Evolutionary conservation across 23 tunicate genomes (phyloP).

Genomic region (Clavelina lepadiformis): DNA sequence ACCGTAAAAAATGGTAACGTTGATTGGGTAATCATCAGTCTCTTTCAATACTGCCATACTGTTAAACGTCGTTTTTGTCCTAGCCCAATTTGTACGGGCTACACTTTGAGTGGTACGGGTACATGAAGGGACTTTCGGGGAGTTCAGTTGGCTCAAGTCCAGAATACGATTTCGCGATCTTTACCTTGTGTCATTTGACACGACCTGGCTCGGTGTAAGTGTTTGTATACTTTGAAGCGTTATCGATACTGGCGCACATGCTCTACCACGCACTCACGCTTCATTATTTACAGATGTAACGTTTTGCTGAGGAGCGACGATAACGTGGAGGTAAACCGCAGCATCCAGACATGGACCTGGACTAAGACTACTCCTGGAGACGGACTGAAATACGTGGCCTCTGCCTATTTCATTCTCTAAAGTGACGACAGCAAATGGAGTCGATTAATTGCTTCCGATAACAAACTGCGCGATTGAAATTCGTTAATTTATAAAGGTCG

Average conservation of each 20-base stretch:
- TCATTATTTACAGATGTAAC: constrained; percentile 20
- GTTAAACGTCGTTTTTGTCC: no score
- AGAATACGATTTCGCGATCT: constrained; percentile 52
- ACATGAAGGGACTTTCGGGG: constrained; percentile 54
- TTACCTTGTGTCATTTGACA: constrained; percentile 62
- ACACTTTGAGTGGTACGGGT: constrained; percentile 61
- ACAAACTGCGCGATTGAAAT: no score
- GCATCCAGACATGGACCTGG: constrained; percentile 72
- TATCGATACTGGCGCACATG: no score
- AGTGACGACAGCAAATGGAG: no score
- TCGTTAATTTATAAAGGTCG: no score
- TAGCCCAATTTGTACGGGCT: constrained; percentile 70
- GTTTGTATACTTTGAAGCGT: no score
- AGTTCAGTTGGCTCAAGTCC: constrained; percentile 60
- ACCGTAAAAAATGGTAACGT: no score
- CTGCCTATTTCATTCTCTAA: constrained; percentile 34
- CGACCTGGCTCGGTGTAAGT: constrained; percentile 68
- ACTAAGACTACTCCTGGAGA: constrained; percentile 22
- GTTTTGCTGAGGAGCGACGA: constrained; percentile 10
- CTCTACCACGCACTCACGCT: no score
- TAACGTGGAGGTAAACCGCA: constrained; percentile 11
- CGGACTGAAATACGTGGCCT: constrained; percentile 57
- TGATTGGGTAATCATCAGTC: no score
- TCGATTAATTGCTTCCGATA: no score
- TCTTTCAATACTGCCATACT: no score